Percentiles rank a stretch among this genome's conserved stretches.
Evolutionary conservation across 2,113 vertebrate species (phyloP).

Genomic region (Noctilio leporinus): DNA sequence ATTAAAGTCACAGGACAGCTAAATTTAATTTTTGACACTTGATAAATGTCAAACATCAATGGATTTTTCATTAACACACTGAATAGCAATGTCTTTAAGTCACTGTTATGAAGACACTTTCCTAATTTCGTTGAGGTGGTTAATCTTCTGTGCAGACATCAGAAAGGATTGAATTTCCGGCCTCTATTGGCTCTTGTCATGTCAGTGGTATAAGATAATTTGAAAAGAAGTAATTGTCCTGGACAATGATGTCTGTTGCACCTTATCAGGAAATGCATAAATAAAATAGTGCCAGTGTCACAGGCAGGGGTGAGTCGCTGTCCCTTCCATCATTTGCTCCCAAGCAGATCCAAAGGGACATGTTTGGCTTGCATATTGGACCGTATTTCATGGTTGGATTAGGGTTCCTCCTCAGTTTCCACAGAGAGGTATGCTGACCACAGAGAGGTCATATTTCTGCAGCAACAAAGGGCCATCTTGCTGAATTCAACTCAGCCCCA

Average conservation of each 20-base stretch:
- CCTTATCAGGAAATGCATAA: neutral
- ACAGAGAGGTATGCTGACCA: neutral
- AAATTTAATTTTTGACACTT: constrained; percentile 66
- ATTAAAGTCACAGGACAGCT: constrained; percentile 59
- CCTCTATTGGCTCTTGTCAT: constrained; percentile 38
- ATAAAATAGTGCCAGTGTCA: neutral
- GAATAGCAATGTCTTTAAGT: constrained; percentile 45
- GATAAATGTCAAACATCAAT: constrained; percentile 66
- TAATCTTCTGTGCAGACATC: constrained; percentile 55
- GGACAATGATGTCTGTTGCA: neutral
- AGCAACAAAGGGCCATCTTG: neutral
- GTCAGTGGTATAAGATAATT: constrained; percentile 13
- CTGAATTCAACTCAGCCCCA: neutral
- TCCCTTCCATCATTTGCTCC: neutral
- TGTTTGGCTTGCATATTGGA: neutral
- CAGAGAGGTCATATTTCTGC: neutral
- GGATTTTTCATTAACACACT: constrained; percentile 60
- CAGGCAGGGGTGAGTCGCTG: neutral
- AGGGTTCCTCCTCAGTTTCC: neutral
- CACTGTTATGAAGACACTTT: constrained; percentile 40
- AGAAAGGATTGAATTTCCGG: constrained; percentile 54
- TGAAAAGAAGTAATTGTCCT: neutral
- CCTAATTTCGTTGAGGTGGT: constrained; percentile 59
- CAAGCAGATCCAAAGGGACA: neutral
- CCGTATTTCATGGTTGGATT: neutral